Conservation (phyloP, 1,140 invertebrate species). For the Drosophila kepulauana region DNA sequence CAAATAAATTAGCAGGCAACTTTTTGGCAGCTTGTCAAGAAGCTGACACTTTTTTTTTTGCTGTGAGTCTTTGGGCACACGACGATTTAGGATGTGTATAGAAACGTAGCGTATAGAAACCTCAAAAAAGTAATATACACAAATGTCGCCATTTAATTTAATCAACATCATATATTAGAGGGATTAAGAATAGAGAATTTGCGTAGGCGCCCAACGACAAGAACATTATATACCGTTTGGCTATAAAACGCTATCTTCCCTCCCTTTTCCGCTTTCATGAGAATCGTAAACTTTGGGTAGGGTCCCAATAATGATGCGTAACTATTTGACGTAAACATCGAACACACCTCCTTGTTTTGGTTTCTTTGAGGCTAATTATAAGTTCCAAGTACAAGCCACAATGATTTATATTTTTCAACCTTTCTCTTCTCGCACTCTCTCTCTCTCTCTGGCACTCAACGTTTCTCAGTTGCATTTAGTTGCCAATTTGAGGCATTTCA, state of each 20-base stretch:
- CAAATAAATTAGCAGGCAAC: conserved; percentile 62
- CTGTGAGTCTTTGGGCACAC: conserved; percentile 58
- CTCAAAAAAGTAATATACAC: conserved; percentile 7
- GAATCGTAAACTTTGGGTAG: not conserved
- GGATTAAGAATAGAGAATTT: conserved; percentile 39
- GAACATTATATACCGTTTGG: conserved; percentile 8
- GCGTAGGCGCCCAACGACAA: conserved; percentile 24
- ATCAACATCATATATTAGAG: conserved; percentile 47
- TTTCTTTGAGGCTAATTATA: conserved; percentile 50
- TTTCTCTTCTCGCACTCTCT: not conserved
- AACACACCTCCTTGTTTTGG: conserved; percentile 33
- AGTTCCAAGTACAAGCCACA: conserved; percentile 16
- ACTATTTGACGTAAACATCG: conserved; percentile 25
- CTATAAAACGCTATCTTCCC: not conserved
- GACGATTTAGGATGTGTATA: conserved; percentile 41
- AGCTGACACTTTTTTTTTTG: conserved; percentile 22
- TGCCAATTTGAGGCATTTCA: conserved; percentile 70
- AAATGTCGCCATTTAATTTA: conserved; percentile 43
- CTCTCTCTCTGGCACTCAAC: not conserved
- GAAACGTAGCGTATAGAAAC: conserved; percentile 13
- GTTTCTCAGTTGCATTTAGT: conserved; percentile 41
- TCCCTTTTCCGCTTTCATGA: not conserved
- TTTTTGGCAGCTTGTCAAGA: conserved; percentile 67
- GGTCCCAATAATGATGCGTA: conserved; percentile 30
- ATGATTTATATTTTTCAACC: conserved; percentile 9